A percentile compares a stretch with the other conserved stretches of the same genome.
These are phyloP conservation scores for Podabrus alpinus DNA, from an alignment of 2,888 invertebrate species.

Conservation along the genomic window DNA sequence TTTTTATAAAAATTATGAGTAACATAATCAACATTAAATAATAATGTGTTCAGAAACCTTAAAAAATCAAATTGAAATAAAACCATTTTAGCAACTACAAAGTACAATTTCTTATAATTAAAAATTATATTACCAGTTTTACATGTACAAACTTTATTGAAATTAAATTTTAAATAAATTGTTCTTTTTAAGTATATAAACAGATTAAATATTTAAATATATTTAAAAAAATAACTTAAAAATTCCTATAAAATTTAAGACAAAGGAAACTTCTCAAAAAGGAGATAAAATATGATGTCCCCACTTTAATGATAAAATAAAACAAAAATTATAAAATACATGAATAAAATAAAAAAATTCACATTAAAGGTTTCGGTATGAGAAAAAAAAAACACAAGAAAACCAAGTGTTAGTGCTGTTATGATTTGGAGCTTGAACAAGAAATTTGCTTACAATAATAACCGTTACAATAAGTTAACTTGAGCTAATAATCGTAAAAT, in stretches of 20 bases:
- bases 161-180: neutral
- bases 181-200: neutral
- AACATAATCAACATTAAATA: neutral
- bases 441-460: neutral
- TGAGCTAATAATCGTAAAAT: neutral
- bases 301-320: neutral
- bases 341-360: neutral
- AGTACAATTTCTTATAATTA: neutral
- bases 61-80: neutral
- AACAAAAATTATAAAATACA: neutral
- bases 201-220: constrained; percentile 2
- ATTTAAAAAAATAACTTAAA: neutral
- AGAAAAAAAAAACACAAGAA: too few relatives aligned
- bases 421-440: neutral
- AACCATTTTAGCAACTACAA: neutral
- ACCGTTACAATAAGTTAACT: neutral
- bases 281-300: neutral
- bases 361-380: too few relatives aligned
- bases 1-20: neutral
- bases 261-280: neutral
- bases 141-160: neutral
- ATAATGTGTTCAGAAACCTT: neutral
- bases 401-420: neutral
- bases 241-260: neutral
- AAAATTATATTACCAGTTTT: neutral